Base-by-base conservation (phyloP, 2,113 vertebrate species). In the Aegithalos caudatus region DNA sequence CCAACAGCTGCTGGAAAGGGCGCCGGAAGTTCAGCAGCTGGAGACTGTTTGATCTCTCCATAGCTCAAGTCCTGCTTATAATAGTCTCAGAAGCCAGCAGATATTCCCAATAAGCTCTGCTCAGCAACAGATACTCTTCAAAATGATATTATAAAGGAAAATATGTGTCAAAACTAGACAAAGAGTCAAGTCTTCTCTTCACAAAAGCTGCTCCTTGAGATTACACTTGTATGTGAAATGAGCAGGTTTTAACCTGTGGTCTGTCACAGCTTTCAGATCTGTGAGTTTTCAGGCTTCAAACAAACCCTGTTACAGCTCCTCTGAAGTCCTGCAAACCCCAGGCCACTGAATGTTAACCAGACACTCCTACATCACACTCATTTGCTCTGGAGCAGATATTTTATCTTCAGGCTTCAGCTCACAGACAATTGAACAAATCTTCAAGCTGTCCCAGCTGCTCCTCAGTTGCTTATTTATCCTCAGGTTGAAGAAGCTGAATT, bases 11-110 rank as follows among this genome's bases (percentile, higher is more conserved):
- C 95, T 94, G 18, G 80, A 88, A 96, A 86, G 88, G 90, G 88
- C 93, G 48, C 56, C 66, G 51, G 25, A 54, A 95, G 93, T 96
- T 93, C 88, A 93, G 96, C 95, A 94, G 94, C 96, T 92, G 92
- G 86, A 93, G 76, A 73, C 85, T 72, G 78, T 95, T 95, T 96
- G 93, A 94, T 92, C 92, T 95, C 86, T 81, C 79, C 42, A 44
- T 74, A 92, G 87, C 85, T 96, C 87, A 50, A 95, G 81, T 88
- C 78, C 58, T 93, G 88, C 90, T 93, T 82, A n/a, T 47, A 90
- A 85, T 14, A 70, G 81, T 54, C 56, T 94, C 79, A 44, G 90
- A 92, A 96, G 79, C 69, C 88, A 81, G 88, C 71, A 90, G 86
- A 86, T 82, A 96, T 58, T 92, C 83, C 79, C 80, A 88, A 71